Base-by-base conservation (phyloP, 2,888 invertebrate species). In the Aspidapion aeneum region DNA sequence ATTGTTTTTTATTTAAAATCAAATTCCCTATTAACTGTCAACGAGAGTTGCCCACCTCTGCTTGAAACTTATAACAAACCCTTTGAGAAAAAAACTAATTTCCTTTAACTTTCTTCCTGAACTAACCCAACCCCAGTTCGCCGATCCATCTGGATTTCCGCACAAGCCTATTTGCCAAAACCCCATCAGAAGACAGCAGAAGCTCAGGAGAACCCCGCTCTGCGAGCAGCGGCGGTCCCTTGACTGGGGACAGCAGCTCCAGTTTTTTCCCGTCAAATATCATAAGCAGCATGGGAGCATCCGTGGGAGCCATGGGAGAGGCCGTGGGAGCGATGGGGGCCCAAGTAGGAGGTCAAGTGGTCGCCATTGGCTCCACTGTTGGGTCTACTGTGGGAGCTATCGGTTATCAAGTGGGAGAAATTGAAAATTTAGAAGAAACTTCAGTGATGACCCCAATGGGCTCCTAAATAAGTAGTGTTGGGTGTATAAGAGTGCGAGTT, bases 141-240 rank as follows among this genome's bases (percentile, higher is more conserved):
- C 94, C 94, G 78, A 93, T 94, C 84, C 93, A 93, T 86, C 87
- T 96, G 82, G 96, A 96, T 87, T 93, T 96, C 84, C 94, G 96
- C 82, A 92, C 94, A 78, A 95, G 95, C 82, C 87, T 95, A 81
- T 94, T 96, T 86, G 85, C 89, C 82, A 92, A 90, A 86, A 93
- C 93, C 85, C 94, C 93, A 77, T 93, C 93, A 78, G 93, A 93
- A 80, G 94, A 94, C 84, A 93, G 93, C 84, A 87, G 88, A 81
- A 90, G 90, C 79, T 85, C 86, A 74, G 81, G 83, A 71, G 78
- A 73, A 35, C 78, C 81, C 79, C 74, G 77, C 64, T 71, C 77
- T n/a, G 79, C 80, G 51, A 70, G 72, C 61, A 75, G 78, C 57
- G 79, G 81, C 60, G 87, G 90, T 82, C 83, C 82, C 74, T 79